A percentile compares a stretch with the other conserved stretches of the same genome.
Evolutionary conservation across 2,113 vertebrate genomes (phyloP).

Genomic region (Alouatta palliata): DNA sequence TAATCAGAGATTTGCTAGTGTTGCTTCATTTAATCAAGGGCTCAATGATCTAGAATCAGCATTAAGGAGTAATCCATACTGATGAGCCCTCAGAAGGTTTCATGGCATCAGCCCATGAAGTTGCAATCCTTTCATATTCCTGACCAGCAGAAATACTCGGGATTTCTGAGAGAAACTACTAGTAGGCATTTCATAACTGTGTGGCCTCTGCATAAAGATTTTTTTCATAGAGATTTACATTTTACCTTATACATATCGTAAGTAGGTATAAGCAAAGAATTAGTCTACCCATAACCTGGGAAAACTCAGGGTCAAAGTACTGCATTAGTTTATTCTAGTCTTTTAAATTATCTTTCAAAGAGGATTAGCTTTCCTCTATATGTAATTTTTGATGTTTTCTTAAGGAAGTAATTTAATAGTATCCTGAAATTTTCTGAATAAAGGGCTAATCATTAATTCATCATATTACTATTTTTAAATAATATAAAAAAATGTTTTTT

Average conservation of each 20-base stretch:
- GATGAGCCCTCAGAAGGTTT: not conserved
- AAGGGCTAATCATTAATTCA: not conserved
- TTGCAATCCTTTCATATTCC: not conserved
- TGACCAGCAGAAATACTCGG: not conserved
- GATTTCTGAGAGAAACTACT: not conserved
- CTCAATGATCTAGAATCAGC: rapidly evolving
- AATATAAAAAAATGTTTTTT: not conserved
- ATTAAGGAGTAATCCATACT: too few relatives aligned
- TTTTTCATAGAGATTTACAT: not conserved
- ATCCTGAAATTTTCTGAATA: not conserved
- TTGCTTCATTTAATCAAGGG: not conserved
- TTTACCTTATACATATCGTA: not conserved
- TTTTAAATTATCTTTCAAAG: not conserved
- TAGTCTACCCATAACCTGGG: not conserved
- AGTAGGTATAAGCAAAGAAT: not conserved
- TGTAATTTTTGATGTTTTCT: not conserved
- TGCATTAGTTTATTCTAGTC: not conserved
- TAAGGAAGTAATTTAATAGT: not conserved
- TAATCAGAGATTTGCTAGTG: not conserved
- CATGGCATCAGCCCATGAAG: not conserved
- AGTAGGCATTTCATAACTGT: not conserved
- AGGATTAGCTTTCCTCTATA: not conserved
- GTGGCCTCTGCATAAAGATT: not conserved
- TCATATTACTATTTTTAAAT: not conserved
- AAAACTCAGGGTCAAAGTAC: not conserved